Evolutionary conservation across 2,113 vertebrate genomes (phyloP), one percentile per base, ranked within the genome.

Genomic region (Peromyscus polionotus): DNA sequence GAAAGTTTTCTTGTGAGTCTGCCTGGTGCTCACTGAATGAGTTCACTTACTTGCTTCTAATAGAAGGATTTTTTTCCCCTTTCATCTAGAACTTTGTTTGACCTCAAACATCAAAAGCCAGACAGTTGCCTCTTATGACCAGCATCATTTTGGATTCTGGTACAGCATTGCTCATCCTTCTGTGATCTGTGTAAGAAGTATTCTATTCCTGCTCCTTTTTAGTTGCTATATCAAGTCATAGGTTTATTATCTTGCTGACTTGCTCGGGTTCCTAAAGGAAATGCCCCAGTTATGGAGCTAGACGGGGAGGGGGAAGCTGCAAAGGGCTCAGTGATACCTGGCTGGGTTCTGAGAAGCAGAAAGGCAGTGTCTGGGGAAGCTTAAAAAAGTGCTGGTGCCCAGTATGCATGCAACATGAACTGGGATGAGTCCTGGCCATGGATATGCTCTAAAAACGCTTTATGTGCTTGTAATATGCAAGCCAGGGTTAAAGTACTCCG

Each of bases 101-200:
- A 99, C 99, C 6, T 99, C 99, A 91, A 99, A 99, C 85, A 98
- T 99, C 95, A 99, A 99, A 98, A 99, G 99, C 95, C 98, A 99
- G 98, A 99, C 99, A 1, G 99, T 99, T 65, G 96, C 98, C 0
- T 99, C 99, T 81, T 99, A 99, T 42, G 98, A 99, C 76, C 97
- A 99, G 51, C 99, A 99, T 98, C 99, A 99, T 98, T 99, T 99
- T 91, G 99, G 98, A 94, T 99, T 99, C 98, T 99, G 99, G 99
- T 99, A 99, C 97, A 98, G 98, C 95, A 73, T 98, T 81, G 99
- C 98, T 87, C 99, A 99, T 97, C 99, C 99, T 1, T 98, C 98
- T 95, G 99, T 99, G 59, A 98, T 99, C 63, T 99, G 99, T 98
- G 99, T 99, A 99, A 99, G 99, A 39, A 17, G n/a, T 87, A 96